phyloP scores from a whole-genome alignment of 2,113 vertebrate species.

The Lagenorhynchus albirostris region DNA sequence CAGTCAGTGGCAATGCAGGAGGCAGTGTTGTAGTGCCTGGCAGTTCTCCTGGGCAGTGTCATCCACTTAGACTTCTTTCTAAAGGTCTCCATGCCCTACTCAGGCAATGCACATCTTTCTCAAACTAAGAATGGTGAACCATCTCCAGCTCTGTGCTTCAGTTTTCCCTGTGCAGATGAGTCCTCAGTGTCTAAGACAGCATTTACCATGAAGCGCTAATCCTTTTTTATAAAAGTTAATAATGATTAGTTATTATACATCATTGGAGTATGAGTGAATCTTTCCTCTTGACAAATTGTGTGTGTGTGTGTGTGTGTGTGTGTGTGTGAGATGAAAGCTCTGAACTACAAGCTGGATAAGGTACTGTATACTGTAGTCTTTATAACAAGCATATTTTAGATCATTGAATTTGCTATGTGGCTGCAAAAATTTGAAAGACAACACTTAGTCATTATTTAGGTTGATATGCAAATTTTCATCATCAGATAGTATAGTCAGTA shows the following conservation, averaged over 20 bases:
- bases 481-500: background rate
- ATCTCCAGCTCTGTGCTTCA: conserved; percentile 69
- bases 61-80: conserved; percentile 80
- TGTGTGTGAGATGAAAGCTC: background rate
- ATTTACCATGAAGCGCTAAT: conserved; percentile 4
- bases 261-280: background rate
- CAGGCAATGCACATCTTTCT: conserved; percentile 69
- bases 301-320: background rate
- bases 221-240: background rate
- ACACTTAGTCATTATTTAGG: background rate
- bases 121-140: conserved; percentile 70
- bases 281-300: conserved; percentile 4
- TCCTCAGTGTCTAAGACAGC: conserved; percentile 66
- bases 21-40: conserved; percentile 78
- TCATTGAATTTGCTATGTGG: background rate
- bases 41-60: conserved; percentile 78
- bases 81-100: conserved; percentile 75
- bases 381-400: background rate
- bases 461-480: background rate
- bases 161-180: conserved; percentile 66
- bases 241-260: background rate
- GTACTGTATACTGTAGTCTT: background rate
- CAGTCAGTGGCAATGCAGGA: conserved; percentile 78
- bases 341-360: conserved; percentile 7
- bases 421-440: conserved; percentile 34